Conservation (phyloP, 2,888 invertebrate species). For the Saturnia japonica region DNA sequence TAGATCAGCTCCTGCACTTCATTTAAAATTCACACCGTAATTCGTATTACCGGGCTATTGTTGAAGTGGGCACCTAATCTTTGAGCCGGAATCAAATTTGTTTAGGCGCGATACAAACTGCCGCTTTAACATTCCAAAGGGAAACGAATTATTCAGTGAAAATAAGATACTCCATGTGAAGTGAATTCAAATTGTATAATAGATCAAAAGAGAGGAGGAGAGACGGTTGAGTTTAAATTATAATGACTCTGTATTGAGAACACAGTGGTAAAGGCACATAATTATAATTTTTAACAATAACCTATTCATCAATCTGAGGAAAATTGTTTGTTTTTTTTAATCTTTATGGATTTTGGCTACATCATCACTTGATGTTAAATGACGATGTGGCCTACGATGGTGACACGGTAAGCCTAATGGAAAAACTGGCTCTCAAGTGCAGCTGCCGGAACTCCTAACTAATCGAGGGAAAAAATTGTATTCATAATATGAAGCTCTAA, state of each 20-base stretch:
- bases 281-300: too few species aligned
- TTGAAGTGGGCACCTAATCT: constrained; percentile 23
- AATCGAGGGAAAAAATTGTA: too few species aligned
- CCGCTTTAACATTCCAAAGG: constrained; percentile 17
- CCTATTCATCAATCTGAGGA: too few species aligned
- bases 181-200: constrained; percentile 16
- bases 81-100: constrained; percentile 24
- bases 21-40: constrained; percentile 26
- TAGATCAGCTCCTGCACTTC: constrained; percentile 19
- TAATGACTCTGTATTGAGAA: background rate
- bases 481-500: background rate
- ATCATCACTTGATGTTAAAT: too few species aligned
- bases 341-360: too few species aligned
- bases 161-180: constrained; percentile 13
- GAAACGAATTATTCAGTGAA: constrained; percentile 13
- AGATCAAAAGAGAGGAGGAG: background rate
- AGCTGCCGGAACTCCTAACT: too few species aligned
- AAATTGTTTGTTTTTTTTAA: too few species aligned
- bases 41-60: constrained; percentile 14
- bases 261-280: background rate
- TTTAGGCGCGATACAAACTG: constrained; percentile 23
- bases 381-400: too few species aligned
- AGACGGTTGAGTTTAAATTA: background rate
- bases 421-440: too few species aligned
- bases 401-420: too few species aligned